Percentiles rank a stretch among this genome's conserved stretches.
phyloP scores from a whole-genome alignment of 2,888 invertebrate genomes.

The Mechanitis mazaeus region DNA sequence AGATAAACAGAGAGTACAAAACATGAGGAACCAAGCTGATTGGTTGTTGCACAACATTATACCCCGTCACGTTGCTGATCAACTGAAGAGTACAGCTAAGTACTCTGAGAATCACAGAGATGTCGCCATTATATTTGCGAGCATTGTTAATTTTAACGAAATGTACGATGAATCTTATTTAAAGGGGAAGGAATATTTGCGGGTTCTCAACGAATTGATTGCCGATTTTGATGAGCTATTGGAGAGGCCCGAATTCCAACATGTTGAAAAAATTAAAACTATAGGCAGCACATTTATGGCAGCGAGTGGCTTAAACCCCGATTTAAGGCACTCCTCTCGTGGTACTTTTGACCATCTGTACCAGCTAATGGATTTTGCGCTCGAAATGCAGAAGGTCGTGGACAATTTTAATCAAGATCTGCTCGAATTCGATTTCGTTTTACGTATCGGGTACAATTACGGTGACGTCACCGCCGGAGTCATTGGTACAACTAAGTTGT shows the following conservation, averaged over 20 bases:
- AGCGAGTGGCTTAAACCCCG: constrained; percentile 94
- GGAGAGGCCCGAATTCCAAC: constrained; percentile 85
- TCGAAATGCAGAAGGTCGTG: constrained; percentile 92
- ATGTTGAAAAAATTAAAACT: constrained; percentile 98
- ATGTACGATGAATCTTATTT: constrained; percentile 98
- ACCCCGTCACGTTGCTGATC: constrained; percentile 95
- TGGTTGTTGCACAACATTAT: constrained; percentile 98
- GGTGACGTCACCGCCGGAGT: constrained; percentile 98
- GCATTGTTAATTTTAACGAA: constrained; percentile 97
- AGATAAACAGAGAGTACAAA: constrained; percentile 92
- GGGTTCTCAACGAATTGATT: constrained; percentile 96
- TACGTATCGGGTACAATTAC: constrained; percentile 92
- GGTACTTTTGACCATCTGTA: constrained; percentile 87
- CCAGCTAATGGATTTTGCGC: constrained; percentile 93
- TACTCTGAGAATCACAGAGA: constrained; percentile 96
- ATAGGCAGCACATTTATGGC: constrained; percentile 99
- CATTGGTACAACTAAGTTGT: constrained; percentile 95
- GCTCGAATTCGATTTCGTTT: constrained; percentile 90
- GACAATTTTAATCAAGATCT: constrained; percentile 93
- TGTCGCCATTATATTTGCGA: constrained; percentile 96
- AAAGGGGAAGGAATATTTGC: constrained; percentile 94
- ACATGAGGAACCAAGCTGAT: constrained; percentile 96
- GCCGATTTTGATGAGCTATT: constrained; percentile 97
- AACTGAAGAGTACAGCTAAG: constrained; percentile 92
- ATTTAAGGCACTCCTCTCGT: constrained; percentile 80